phyloP scores from a whole-genome alignment of 2,113 vertebrate species.

The Andinoacara biseriatus region DNA sequence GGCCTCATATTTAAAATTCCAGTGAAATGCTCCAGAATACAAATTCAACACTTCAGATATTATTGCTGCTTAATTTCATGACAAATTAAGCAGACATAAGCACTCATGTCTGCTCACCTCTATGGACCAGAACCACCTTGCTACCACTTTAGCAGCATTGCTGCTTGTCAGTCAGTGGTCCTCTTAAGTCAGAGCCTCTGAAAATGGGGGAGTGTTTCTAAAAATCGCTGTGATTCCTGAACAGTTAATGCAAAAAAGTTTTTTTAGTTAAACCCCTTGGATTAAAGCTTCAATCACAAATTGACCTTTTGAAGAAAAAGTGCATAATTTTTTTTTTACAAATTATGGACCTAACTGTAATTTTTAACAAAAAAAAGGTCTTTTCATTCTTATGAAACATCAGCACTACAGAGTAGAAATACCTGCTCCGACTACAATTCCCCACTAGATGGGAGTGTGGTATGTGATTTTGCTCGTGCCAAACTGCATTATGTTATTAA shows the following conservation, averaged over 20 bases:
- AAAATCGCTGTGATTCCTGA: not conserved
- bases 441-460: conserved; percentile 69
- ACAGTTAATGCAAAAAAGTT: not conserved
- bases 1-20: not conserved
- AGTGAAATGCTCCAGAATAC: not conserved
- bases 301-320: not conserved
- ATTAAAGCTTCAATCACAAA: not conserved
- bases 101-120: too few species aligned
- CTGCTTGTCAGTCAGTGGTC: too few species aligned
- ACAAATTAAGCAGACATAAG: too few species aligned
- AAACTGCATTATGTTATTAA: conserved; percentile 24
- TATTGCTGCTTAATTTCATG: not conserved
- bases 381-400: not conserved
- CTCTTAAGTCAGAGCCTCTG: too few species aligned
- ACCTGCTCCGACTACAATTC: not conserved
- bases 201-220: not conserved
- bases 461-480: conserved; percentile 8
- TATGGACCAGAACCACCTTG: too few species aligned
- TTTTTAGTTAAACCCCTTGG: not conserved
- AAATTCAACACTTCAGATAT: not conserved
- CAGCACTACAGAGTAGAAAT: not conserved
- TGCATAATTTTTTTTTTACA: not conserved
- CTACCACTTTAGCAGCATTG: too few species aligned
- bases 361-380: too few species aligned
- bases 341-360: not conserved